Base-by-base conservation (phyloP, 2,888 invertebrate genomes). In the Clunio marinus region DNA sequence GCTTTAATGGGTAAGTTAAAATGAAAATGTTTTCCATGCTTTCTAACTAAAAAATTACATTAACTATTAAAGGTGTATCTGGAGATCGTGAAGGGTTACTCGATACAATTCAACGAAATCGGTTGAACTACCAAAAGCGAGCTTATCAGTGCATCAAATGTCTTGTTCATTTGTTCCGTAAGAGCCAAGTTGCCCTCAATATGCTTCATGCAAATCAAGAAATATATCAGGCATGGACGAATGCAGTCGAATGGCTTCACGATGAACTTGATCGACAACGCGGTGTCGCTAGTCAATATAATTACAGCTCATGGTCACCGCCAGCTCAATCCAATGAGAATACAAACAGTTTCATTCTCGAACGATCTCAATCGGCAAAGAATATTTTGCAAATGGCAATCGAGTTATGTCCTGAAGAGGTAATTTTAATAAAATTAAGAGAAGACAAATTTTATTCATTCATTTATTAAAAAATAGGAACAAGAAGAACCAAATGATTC, bases 91-190 rank as follows among this genome's bases (percentile, higher is more conserved):
- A 96, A 74, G 96, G 96, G 1, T 82, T 97, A 68, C 85, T 97
- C 73, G 96, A 97, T 76, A 96, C 93, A 69, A 94, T 96, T 75
- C 86, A 89, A 73, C 87, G 93, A 70, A 91, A 93, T 70, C 96
- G 95, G 80, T 91, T 89, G 71, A 94, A 96, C 80, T 95, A 96
- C 80, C 96, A 96, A 80, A 96, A 96, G 81, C 84, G 96, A 72
- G 94, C 96, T 71, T 97, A 97, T 82, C 94, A 96, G 79, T 96
- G 96, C 81, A 93, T 97, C 71, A 97, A 97, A 81, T 91, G 94
- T 77, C 85, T 97, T 82, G 96, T 96, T 71, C 87, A 89, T 73
- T 83, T 96, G 71, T 94, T 96, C 83, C 86, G 88, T 74, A 88
- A 91, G 78, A 93, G 93, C 77, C 86, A 87, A 69, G 83, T 87